A percentile compares a stretch with the other conserved stretches of the same genome.
Conservation (phyloP, 2,113 vertebrate genomes). For the Sclerurus mexicanus region DNA sequence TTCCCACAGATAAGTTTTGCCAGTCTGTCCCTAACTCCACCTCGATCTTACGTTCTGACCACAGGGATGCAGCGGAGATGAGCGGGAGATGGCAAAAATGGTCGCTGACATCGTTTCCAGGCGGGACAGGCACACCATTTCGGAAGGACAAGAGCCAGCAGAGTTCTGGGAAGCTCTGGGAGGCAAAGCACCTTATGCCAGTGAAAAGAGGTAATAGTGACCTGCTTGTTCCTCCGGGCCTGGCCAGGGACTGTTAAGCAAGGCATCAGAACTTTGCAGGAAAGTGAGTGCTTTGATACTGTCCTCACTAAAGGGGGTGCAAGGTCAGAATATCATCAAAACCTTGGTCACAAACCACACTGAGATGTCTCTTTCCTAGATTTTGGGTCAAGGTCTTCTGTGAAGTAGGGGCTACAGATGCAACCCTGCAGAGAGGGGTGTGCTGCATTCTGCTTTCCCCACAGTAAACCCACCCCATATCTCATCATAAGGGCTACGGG, state of each 20-base stretch:
- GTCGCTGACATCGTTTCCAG: conserved; percentile 82
- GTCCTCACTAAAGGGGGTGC: not conserved
- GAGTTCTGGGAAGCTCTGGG: conserved; percentile 90
- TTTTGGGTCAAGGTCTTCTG: not conserved
- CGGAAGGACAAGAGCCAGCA: conserved; percentile 88
- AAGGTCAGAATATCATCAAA: not conserved
- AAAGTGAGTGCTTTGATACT: not conserved
- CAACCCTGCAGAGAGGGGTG: not conserved
- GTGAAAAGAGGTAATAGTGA: conserved; percentile 81
- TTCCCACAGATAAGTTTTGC: not conserved
- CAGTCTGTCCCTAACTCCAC: not conserved
- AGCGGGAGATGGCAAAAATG: conserved; percentile 85
- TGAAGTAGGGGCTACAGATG: not conserved
- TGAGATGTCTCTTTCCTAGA: not conserved
- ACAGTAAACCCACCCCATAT: not conserved
- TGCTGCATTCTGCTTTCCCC: not conserved
- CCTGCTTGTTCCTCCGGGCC: not conserved
- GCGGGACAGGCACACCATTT: conserved; percentile 83
- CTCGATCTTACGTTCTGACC: not conserved
- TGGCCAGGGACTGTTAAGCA: not conserved
- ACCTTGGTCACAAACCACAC: not conserved
- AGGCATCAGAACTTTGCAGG: not conserved
- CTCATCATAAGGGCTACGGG: not conserved
- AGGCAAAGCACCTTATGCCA: conserved; percentile 86
- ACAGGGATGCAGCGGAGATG: conserved; percentile 90